Base-by-base conservation (phyloP, 2,888 invertebrate genomes). In the Synanthedon formicaeformis region DNA sequence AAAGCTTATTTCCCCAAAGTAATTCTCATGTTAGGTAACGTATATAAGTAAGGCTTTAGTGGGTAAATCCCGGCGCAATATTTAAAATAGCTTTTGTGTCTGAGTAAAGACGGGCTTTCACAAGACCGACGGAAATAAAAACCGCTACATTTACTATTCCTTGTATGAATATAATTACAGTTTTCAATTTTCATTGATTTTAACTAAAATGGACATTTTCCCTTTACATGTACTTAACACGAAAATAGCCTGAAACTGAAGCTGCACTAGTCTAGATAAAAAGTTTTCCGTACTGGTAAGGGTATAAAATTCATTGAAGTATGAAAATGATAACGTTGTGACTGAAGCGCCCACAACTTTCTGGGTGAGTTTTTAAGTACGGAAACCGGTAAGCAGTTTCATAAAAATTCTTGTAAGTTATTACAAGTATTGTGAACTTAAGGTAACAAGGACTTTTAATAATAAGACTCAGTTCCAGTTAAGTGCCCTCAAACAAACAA, bases 31-130 rank as follows among this genome's bases (percentile, higher is more conserved):
- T 69, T 66, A 66, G 67, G 71, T 71, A 72, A 53, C 41, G 10
- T 50, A 74, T 73, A 67, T 74, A 72, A 71, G 71, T 71, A 73
- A 60, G 70, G 76, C 73, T 80, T 80, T 75, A 67, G 66, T 67
- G 60, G 68, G 71, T 75, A 81, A 81, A 81, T 78, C 76, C 75
- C 70, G 69, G 65, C 72, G 75, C 75, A 78, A 82, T 81, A 84
- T 82, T 84, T 81, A 79, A 83, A 81, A 79, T 75, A 74, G 79
- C 73, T 78, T 81, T 81, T 70, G 75, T 76, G 69, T 73, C 67
- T 65, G 62, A 67, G 68, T 73, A 75, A 75, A 76, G 75, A 67
- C 71, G 66, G 71, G 70, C 71, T 78, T 79, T 77, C 71, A 69
- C 67, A 65, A 67, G 66, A 68, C 72, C 69, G 67, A 70, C 67